Percentiles rank a stretch among this genome's conserved stretches.
These are phyloP conservation scores for Drosophila neotestacea DNA, from an alignment of 2,888 invertebrate species.

Conservation along the genomic window DNA sequence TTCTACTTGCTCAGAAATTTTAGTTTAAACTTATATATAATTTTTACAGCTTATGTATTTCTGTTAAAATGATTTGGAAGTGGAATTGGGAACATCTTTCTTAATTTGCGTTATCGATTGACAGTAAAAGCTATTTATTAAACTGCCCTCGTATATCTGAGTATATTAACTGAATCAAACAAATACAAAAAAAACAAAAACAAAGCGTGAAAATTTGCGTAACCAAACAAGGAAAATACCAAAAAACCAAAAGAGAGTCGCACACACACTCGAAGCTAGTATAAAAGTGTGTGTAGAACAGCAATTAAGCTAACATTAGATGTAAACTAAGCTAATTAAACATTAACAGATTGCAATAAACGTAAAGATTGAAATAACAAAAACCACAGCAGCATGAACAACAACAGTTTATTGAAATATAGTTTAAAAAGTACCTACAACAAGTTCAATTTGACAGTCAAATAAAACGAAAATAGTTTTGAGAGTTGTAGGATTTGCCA, in stretches of 20 bases:
- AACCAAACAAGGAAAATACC: conserved; percentile 70
- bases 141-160: conserved; percentile 31
- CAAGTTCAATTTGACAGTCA: conserved; percentile 25
- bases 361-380: conserved; percentile 18
- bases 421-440: conserved; percentile 41
- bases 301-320: conserved; percentile 78
- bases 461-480: conserved; percentile 4
- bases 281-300: conserved; percentile 38
- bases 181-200: conserved; percentile 37
- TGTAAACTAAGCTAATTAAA: conserved; percentile 78
- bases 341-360: conserved; percentile 66
- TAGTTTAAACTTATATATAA: too few species aligned
- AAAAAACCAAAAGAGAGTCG: conserved; percentile 26
- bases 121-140: conserved; percentile 16
- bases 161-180: conserved; percentile 50
- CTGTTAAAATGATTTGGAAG: background rate
- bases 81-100: background rate
- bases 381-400: conserved; percentile 28
- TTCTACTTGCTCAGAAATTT: too few species aligned
- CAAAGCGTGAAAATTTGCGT: conserved; percentile 77
- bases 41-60: too few species aligned
- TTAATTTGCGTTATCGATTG: background rate
- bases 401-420: conserved; percentile 36
- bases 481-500: conserved; percentile 8
- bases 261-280: conserved; percentile 21